Conservation (phyloP, 2,113 vertebrate species). For the Grus americana region DNA sequence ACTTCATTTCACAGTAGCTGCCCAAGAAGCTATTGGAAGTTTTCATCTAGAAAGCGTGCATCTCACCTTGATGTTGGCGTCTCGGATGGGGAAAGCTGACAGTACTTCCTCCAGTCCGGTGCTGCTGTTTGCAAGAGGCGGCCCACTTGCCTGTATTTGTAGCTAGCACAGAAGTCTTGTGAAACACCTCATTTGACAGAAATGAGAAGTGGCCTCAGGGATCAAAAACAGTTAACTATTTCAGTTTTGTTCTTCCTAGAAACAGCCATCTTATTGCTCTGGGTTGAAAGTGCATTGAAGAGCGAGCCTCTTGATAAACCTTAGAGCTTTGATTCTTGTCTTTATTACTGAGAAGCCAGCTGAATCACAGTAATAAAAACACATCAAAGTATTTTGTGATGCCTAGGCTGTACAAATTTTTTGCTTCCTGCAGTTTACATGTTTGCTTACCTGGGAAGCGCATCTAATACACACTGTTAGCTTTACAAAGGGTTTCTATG, state of each 20-base stretch:
- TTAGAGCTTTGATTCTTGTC: not conserved
- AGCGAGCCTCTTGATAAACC: not conserved
- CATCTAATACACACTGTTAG: no score
- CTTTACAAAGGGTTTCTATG: not conserved
- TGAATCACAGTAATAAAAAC: not conserved
- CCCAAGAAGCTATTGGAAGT: not conserved
- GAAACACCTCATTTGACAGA: not conserved
- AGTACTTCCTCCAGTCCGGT: not conserved
- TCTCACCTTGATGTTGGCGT: not conserved
- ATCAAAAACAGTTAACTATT: not conserved
- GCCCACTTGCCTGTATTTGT: not conserved
- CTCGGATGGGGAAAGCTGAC: not conserved
- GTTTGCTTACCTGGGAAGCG: not conserved
- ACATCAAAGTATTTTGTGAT: not conserved
- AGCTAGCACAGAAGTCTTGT: not conserved
- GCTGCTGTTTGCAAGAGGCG: accelerated
- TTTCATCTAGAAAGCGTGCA: no score
- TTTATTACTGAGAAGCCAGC: not conserved
- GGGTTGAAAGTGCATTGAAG: not conserved
- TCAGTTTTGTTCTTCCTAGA: not conserved
- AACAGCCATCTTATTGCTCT: not conserved
- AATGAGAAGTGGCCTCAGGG: not conserved
- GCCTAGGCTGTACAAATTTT: not conserved
- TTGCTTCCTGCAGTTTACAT: not conserved
- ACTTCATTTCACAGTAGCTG: not conserved